Conservation (phyloP, 2,113 vertebrate species). For the Siniperca knerii region DNA sequence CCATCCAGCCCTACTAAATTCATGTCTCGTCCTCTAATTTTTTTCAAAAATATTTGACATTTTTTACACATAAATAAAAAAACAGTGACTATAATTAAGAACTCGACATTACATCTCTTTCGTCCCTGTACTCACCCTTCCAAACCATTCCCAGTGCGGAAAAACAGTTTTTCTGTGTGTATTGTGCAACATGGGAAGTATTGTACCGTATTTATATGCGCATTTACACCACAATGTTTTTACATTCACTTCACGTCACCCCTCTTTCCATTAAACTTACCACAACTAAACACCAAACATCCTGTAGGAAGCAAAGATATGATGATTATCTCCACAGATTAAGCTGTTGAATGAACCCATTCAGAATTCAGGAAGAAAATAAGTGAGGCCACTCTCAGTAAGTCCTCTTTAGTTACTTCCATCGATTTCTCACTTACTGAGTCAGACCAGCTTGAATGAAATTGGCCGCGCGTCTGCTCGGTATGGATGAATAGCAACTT, state of each 20-base stretch:
- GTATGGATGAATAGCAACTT: constrained; percentile 44
- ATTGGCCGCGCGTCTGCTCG: constrained; percentile 14
- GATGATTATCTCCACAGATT: not conserved
- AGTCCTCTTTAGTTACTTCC: constrained; percentile 10
- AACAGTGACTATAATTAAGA: not conserved
- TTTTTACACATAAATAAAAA: not conserved
- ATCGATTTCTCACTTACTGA: constrained; percentile 42
- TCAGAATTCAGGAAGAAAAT: constrained; percentile 12
- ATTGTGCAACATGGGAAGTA: not conserved
- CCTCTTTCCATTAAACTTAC: not conserved
- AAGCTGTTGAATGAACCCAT: constrained; percentile 7
- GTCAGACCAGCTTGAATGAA: constrained; percentile 29
- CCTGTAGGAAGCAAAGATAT: not conserved
- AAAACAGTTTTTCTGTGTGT: not conserved
- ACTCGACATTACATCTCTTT: not conserved
- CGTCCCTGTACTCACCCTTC: not conserved
- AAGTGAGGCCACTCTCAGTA: constrained; percentile 3
- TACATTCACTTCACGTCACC: not conserved
- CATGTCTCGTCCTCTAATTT: not conserved
- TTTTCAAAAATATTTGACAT: not conserved
- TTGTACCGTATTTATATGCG: not conserved
- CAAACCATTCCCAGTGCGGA: not conserved
- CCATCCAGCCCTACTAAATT: not conserved
- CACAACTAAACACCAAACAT: not conserved
- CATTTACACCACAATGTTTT: not conserved